phyloP scores from a whole-genome alignment of 2,113 vertebrate species.

The Phyllostomus discolor region DNA sequence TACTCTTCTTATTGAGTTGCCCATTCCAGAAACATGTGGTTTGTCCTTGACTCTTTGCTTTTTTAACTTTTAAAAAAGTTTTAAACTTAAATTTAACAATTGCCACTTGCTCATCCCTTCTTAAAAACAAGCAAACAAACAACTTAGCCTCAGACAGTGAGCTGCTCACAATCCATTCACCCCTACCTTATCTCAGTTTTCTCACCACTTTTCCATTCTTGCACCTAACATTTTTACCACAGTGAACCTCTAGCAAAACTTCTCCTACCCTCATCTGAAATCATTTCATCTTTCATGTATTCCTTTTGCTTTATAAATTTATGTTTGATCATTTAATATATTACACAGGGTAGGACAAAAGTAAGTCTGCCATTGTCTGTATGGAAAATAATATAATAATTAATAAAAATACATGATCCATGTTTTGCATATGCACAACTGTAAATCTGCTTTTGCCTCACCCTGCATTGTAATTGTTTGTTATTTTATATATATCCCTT shows the following conservation, averaged over 20 bases:
- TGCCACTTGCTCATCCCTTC: background rate
- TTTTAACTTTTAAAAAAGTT: too few species aligned
- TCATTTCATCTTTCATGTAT: background rate
- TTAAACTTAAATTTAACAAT: background rate
- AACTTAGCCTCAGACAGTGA: background rate
- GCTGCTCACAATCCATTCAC: background rate
- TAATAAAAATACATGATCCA: background rate
- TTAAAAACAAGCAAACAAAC: background rate
- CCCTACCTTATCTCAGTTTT: background rate
- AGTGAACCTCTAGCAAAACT: background rate
- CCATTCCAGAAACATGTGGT: background rate
- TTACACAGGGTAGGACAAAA: background rate
- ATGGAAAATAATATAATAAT: background rate
- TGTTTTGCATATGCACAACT: background rate
- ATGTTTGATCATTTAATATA: background rate
- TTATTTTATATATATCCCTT: background rate
- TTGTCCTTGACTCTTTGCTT: background rate
- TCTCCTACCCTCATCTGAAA: background rate
- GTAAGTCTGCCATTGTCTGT: background rate
- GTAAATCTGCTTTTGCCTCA: background rate
- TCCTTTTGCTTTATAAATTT: background rate
- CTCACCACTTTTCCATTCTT: background rate
- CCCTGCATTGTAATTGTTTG: background rate
- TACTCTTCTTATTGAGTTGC: background rate
- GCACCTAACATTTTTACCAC: background rate